Base-by-base conservation (phyloP, 1,140 invertebrate species). In the Riptortus pedestris region DNA sequence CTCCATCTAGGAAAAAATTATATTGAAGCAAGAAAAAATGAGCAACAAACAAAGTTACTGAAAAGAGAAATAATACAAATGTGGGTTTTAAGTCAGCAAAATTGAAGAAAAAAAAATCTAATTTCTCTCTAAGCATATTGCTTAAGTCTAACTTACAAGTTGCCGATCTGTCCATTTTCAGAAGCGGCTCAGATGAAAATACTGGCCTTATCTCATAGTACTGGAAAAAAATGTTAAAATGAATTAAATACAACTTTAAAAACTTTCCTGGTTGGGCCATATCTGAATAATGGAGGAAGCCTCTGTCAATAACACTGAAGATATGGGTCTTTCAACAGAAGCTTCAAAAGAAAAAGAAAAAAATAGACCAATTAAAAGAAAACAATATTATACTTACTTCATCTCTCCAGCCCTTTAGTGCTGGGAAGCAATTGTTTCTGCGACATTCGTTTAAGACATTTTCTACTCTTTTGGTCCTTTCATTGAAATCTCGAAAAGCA, bases 111-210 rank as follows among this genome's bases (percentile, higher is more conserved):
- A n/a, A n/a, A n/a, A n/a, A n/a, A n/a, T n/a, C n/a, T n/a, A n/a
- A n/a, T n/a, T n/a, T n/a, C n/a, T n/a, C n/a, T n/a, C n/a, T n/a
- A n/a, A n/a, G n/a, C n/a, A n/a, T n/a, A n/a, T n/a, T n/a, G n/a
- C n/a, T n/a, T n/a, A n/a, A 64, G 45, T 22, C 27, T 63, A 38
- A 76, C 79, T 75, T 78, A 86, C 91, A 91, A 59, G 90, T 89
- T 38, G 90, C 91, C 67, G 89, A 90, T 67, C 93, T 80, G 74
- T 96, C 93, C 85, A 96, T 91, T 77, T 92, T 88, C 69, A 95
- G 78, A 12, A 92, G 77, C 61, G 85, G 83, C 69, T 79, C 80
- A 68, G 83, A 83, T 66, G 80, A 80, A 70, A 83, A 87, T 70
- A 77, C 80, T 69, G 83, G 80, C 69, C 86, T 83, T 16, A 96